These are phyloP conservation scores for Zoanthus gigantus DNA, from an alignment of 92 coral and sea anemone genomes.

Conservation along the genomic window DNA sequence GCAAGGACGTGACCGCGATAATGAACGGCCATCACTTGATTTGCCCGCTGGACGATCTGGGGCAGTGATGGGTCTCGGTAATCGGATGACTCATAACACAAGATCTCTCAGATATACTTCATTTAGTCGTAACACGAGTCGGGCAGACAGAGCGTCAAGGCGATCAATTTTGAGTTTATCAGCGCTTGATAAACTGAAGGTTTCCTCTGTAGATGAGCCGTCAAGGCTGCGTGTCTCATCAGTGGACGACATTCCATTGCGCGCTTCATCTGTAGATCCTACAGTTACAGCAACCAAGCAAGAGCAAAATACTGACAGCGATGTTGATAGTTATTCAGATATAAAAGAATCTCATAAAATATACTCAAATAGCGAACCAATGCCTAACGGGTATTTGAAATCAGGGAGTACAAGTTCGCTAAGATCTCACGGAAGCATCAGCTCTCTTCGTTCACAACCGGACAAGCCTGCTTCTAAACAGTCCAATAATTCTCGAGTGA, in stretches of 20 bases:
- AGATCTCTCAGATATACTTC: conserved; percentile 37
- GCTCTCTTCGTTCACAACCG: conserved; percentile 57
- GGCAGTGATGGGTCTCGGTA: conserved; percentile 41
- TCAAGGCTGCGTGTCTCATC: conserved; percentile 60
- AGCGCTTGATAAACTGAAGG: conserved; percentile 40
- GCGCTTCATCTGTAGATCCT: conserved; percentile 29
- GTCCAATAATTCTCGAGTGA: conserved; percentile 5
- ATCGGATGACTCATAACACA: conserved; percentile 17
- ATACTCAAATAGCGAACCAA: conserved; percentile 15
- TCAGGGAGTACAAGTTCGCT: conserved; percentile 20
- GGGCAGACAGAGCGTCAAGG: conserved; percentile 25
- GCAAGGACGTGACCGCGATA: conserved; percentile 26
- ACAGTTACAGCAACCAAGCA: conserved; percentile 37
- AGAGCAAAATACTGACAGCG: conserved; percentile 46
- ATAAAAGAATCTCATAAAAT: conserved; percentile 59
- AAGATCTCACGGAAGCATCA: conserved; percentile 71
- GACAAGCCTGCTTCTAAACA: not conserved
- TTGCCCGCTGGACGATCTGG: conserved; percentile 33
- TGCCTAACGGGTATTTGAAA: not conserved
- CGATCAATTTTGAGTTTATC: conserved; percentile 42
- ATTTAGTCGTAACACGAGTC: not conserved
- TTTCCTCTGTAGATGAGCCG: conserved; percentile 73
- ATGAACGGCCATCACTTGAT: conserved; percentile 28
- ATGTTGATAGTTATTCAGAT: conserved; percentile 89
- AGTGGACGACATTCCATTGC: conserved; percentile 67